Conservation (phyloP, 1,140 invertebrate species). For the Lasioglossum baleicum region DNA sequence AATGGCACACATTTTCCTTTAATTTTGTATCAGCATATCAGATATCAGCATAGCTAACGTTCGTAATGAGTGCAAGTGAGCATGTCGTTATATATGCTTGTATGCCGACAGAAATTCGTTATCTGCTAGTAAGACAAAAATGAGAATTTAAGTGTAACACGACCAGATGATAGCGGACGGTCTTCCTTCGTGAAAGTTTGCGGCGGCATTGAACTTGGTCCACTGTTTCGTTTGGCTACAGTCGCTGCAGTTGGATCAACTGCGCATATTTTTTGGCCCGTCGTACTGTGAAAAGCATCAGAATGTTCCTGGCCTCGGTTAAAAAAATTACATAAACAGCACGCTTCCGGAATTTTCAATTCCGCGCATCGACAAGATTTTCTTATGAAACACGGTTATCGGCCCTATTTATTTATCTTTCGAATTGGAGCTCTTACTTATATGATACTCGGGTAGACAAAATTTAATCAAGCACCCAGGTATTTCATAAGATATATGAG, state of each 20-base stretch:
- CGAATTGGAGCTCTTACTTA: too few species aligned
- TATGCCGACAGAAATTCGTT: neutral
- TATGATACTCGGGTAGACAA: too few species aligned
- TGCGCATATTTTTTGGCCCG: constrained; percentile 46
- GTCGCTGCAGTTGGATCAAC: constrained; percentile 13
- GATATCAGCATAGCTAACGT: too few species aligned
- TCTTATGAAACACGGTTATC: neutral
- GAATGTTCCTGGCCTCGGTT: neutral
- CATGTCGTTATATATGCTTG: neutral
- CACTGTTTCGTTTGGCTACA: constrained; percentile 43
- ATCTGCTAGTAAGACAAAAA: neutral
- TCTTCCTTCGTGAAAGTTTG: constrained; percentile 19
- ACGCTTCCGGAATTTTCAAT: neutral
- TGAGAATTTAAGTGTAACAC: neutral
- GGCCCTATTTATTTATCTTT: too few species aligned
- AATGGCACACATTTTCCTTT: too few species aligned
- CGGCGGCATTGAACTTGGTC: constrained; percentile 43
- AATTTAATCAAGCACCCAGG: too few species aligned
- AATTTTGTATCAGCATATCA: too few species aligned
- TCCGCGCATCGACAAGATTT: neutral
- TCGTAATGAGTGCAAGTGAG: neutral
- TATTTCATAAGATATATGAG: too few species aligned
- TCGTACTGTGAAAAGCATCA: constrained; percentile 1
- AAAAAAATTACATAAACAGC: neutral
- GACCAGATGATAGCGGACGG: neutral